These are phyloP conservation scores for Eudemis profundana DNA, from an alignment of 2,888 invertebrate species.

Conservation along the genomic window DNA sequence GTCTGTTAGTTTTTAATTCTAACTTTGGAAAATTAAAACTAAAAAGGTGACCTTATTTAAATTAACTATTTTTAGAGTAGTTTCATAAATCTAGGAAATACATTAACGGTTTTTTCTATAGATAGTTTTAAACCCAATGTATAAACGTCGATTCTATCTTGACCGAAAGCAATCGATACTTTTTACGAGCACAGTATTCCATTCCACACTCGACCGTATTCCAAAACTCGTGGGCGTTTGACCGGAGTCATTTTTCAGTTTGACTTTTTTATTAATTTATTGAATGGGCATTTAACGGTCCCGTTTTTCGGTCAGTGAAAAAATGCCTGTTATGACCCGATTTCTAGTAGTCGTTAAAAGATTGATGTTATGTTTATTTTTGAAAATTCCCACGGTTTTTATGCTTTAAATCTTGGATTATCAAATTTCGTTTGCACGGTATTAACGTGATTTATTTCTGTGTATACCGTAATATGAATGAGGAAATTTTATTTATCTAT, in stretches of 20 bases:
- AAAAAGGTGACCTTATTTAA: too few species aligned
- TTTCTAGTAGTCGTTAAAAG: conserved; percentile 39
- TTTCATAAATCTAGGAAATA: too few species aligned
- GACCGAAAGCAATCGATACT: conserved; percentile 47
- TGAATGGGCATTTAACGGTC: conserved; percentile 49
- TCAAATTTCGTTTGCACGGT: background rate
- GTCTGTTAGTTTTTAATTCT: background rate
- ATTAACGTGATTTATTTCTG: background rate
- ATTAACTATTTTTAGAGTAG: too few species aligned
- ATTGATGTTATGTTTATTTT: conserved; percentile 33
- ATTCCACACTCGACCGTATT: conserved; percentile 51
- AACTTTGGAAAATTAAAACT: background rate
- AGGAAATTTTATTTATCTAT: background rate
- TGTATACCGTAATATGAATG: background rate
- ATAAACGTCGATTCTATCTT: conserved; percentile 16
- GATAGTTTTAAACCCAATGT: background rate
- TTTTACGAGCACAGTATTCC: conserved; percentile 51
- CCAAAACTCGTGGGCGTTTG: conserved; percentile 56
- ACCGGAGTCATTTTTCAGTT: conserved; percentile 55
- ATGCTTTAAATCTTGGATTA: conserved; percentile 2
- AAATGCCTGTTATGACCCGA: conserved; percentile 27
- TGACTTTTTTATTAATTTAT: conserved; percentile 55
- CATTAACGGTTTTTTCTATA: too few species aligned
- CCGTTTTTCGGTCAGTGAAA: conserved; percentile 40
- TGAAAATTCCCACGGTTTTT: conserved; percentile 19